These are phyloP conservation scores for Akabosia matsudoensis DNA, from an alignment of 1,140 invertebrate genomes.

Conservation along the genomic window DNA sequence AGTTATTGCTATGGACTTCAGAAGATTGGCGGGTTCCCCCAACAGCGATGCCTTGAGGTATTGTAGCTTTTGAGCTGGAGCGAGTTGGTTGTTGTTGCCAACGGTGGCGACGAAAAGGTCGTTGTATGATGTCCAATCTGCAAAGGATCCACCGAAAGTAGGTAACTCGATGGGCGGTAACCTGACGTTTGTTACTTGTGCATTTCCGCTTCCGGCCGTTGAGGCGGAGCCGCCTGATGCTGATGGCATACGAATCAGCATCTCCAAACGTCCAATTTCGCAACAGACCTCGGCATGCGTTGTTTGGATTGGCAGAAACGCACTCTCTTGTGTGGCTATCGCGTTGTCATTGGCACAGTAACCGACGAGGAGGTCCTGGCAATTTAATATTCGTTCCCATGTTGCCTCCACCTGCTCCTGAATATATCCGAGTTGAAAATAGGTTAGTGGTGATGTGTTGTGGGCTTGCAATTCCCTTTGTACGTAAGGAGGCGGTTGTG, in stretches of 20 bases:
- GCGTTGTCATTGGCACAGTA: too few relatives aligned
- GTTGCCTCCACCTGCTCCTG: too few relatives aligned
- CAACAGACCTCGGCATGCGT: too few relatives aligned
- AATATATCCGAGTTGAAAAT: too few relatives aligned
- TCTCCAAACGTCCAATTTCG: background rate
- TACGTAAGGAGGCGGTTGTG: too few relatives aligned
- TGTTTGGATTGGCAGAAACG: too few relatives aligned
- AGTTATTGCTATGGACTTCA: background rate
- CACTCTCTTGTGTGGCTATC: too few relatives aligned
- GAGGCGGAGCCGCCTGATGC: background rate
- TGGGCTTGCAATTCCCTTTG: too few relatives aligned
- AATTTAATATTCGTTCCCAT: too few relatives aligned
- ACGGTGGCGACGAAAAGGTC: constrained; percentile 26
- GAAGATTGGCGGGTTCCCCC: constrained; percentile 2
- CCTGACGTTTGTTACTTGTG: background rate
- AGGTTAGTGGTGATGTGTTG: too few relatives aligned
- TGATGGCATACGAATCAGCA: background rate
- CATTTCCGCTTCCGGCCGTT: background rate
- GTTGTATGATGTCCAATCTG: constrained; percentile 26
- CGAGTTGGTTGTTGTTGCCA: background rate
- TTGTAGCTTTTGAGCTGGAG: constrained; percentile 2
- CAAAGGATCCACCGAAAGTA: constrained; percentile 12
- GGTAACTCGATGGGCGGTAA: constrained; percentile 26
- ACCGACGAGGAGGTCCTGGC: too few relatives aligned
- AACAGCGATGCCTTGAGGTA: constrained; percentile 25